A percentile compares a stretch with the other conserved stretches of the same genome.
Evolutionary conservation across 2,113 vertebrate species (phyloP).

Genomic region (Thomomys bottae): DNA sequence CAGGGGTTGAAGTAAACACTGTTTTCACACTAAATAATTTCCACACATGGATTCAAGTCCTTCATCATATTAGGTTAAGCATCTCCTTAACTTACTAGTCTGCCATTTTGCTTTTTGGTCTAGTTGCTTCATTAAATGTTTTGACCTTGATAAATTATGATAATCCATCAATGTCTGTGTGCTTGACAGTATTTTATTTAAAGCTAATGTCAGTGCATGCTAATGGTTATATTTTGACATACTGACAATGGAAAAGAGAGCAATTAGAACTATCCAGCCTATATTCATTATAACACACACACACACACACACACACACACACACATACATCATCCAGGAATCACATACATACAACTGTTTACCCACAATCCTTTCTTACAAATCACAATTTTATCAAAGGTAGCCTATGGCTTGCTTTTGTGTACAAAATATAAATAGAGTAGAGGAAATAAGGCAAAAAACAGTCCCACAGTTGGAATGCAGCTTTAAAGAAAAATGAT

Average conservation of each 20-base stretch:
- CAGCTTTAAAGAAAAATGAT: conserved; percentile 84
- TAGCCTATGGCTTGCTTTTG: conserved; percentile 70
- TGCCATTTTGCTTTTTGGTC: conserved; percentile 49
- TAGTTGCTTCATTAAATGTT: neutral
- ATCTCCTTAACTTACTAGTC: conserved; percentile 62
- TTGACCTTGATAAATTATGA: conserved; percentile 54
- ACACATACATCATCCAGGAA: too few relatives aligned
- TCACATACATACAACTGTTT: conserved; percentile 22
- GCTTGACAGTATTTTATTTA: conserved; percentile 35
- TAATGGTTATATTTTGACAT: conserved; percentile 37
- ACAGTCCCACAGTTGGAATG: conserved; percentile 74
- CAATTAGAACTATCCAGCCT: conserved; percentile 31
- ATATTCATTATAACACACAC: neutral
- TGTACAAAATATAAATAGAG: conserved; percentile 80
- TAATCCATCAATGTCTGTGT: conserved; percentile 50
- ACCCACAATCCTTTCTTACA: conserved; percentile 68
- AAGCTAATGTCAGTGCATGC: neutral
- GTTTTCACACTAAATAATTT: conserved; percentile 70
- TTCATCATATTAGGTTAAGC: conserved; percentile 73
- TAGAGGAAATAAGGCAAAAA: conserved; percentile 62
- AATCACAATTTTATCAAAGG: conserved; percentile 59
- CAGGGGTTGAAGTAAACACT: too few relatives aligned
- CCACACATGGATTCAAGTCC: conserved; percentile 71
- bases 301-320: too few relatives aligned
- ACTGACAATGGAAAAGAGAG: neutral